phyloP scores from a whole-genome alignment of 53 echinoderm and acorn worm genomes.

The Henricia sp. region DNA sequence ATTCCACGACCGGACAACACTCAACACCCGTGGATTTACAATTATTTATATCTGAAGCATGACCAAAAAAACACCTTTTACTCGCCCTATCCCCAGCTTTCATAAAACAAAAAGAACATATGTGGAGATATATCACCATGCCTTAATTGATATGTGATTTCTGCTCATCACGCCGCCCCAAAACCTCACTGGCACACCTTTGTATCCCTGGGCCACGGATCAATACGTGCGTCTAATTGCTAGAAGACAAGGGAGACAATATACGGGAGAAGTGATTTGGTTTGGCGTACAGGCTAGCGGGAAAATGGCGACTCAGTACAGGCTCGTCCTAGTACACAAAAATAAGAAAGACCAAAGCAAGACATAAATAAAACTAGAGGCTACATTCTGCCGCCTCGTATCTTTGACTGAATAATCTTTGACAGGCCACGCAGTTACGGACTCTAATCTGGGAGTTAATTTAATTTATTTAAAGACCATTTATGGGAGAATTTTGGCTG shows the following conservation, averaged over 20 bases:
- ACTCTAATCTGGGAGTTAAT: not conserved
- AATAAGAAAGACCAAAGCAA: not conserved
- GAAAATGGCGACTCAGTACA: not conserved
- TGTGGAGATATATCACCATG: too few species aligned
- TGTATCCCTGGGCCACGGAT: constrained; percentile 59
- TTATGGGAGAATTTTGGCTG: not conserved
- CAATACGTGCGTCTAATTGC: constrained; percentile 54
- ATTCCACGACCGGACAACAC: too few species aligned
- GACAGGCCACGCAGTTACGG: constrained; percentile 28
- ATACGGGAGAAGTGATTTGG: constrained; percentile 28
- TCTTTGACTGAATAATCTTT: constrained; percentile 23
- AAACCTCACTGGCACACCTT: constrained; percentile 43
- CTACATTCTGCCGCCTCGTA: constrained; percentile 32
- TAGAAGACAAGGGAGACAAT: constrained; percentile 43
- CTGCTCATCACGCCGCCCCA: not conserved
- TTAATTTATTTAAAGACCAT: not conserved
- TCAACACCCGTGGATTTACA: too few species aligned
- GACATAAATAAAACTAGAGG: constrained; percentile 5
- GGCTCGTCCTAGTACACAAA: not conserved
- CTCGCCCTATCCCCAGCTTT: too few species aligned
- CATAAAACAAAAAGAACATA: too few species aligned
- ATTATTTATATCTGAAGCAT: too few species aligned
- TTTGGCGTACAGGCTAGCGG: constrained; percentile 23
- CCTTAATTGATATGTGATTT: constrained; percentile 27
- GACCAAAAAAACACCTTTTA: too few species aligned